These are phyloP conservation scores for Melipona bicolor DNA, from an alignment of 2,888 invertebrate genomes.

Conservation along the genomic window DNA sequence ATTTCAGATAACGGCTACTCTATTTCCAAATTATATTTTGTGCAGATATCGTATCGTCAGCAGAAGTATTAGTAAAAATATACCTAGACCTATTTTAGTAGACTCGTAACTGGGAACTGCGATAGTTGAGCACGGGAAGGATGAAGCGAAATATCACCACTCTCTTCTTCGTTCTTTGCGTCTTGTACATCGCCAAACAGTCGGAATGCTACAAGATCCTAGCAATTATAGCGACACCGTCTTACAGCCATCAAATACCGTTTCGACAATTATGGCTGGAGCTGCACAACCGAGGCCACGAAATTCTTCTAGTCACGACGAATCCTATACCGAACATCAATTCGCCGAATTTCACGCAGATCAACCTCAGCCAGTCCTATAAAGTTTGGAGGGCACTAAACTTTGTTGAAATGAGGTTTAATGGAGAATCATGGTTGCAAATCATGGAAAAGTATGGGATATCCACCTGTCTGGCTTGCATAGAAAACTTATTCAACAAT, in stretches of 20 bases:
- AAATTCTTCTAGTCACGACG: constrained; percentile 84
- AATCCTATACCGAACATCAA: constrained; percentile 82
- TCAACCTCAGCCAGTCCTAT: constrained; percentile 78
- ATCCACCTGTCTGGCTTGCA: rapidly evolving
- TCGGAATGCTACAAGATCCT: constrained; percentile 81
- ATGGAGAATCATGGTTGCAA: not conserved
- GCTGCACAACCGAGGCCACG: constrained; percentile 84
- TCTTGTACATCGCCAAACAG: not conserved
- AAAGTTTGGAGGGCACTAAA: rapidly evolving
- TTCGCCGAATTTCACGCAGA: constrained; percentile 82
- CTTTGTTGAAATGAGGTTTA: not conserved
- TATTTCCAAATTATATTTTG: rapidly evolving
- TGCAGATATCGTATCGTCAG: not conserved
- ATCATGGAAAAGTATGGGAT: too few species aligned
- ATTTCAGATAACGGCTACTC: not conserved
- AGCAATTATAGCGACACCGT: constrained; percentile 83
- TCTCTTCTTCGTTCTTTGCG: not conserved
- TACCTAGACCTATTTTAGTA: not conserved
- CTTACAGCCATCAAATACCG: constrained; percentile 85
- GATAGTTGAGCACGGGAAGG: not conserved
- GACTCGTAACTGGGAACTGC: rapidly evolving
- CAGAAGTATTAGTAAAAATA: not conserved
- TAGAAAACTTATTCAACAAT: constrained; percentile 66
- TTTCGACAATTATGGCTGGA: constrained; percentile 83
- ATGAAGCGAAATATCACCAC: constrained; percentile 5